Evolutionary conservation across 2,888 invertebrate genomes (phyloP).

Genomic region (Mellilla xanthometata): DNA sequence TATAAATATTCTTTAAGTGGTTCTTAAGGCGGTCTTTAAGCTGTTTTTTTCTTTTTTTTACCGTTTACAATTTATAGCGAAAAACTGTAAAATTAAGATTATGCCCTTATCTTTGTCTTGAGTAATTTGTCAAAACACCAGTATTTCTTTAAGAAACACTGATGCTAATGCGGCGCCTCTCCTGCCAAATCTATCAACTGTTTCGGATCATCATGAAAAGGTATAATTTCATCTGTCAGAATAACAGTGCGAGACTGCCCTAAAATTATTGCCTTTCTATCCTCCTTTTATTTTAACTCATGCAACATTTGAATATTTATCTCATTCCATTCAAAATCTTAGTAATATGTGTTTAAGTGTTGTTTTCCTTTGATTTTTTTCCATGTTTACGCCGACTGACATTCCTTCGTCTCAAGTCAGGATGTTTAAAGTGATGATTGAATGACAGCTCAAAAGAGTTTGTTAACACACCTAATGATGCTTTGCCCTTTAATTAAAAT

Average conservation of each 20-base stretch:
- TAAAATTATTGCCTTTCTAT: constrained; percentile 14
- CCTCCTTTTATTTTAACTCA: constrained; percentile 5
- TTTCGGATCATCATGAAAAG: constrained; percentile 2
- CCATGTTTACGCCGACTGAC: constrained; percentile 10
- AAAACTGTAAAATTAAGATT: too few species aligned
- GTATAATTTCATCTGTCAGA: constrained; percentile 14
- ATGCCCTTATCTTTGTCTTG: too few species aligned
- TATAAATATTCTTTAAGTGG: too few species aligned
- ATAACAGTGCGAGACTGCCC: constrained; percentile 12
- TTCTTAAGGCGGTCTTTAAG: too few species aligned
- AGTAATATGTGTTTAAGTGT: background rate
- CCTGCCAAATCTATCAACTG: background rate
- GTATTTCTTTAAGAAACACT: too few species aligned
- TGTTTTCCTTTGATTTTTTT: background rate
- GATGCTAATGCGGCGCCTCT: background rate
- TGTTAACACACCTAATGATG: constrained; percentile 46
- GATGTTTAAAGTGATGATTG: constrained; percentile 46
- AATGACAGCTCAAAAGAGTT: constrained; percentile 53
- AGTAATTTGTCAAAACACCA: too few species aligned
- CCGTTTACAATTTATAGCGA: too few species aligned
- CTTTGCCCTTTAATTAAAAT: constrained; percentile 50
- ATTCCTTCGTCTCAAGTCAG: constrained; percentile 22
- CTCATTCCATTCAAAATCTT: constrained; percentile 7
- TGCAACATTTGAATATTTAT: background rate
- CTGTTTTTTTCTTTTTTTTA: too few species aligned